Evolutionary conservation across 2,797 vertebrate species (phyloP), one percentile per base, ranked within the genome.

Genomic region (Aulostomus chinensis): DNA sequence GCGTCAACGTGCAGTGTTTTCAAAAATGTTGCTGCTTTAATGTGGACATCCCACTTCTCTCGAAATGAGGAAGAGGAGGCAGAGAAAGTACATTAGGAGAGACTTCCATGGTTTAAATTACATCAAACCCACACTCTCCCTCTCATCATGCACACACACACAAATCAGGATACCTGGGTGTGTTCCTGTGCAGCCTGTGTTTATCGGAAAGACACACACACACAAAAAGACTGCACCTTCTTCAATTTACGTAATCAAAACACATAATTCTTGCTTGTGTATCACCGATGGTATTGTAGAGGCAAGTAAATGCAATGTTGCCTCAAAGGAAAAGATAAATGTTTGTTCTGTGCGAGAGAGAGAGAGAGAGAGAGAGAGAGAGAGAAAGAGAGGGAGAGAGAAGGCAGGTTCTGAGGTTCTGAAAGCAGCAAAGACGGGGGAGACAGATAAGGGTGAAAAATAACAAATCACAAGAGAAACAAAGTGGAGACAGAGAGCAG

Each of bases 241-340:
- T 25, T 28, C 31, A 56, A 51, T 43, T 60, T 34, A 57, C 29
- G 25, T 40, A 33, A 66, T 70, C 42, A 54, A 26, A 58, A 68
- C 8, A 32, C 20, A 41, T 58, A 42, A 40, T 52, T 21, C 14
- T 55, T 66, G 39, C 40, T 42, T 31, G 30, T 25, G 50, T 58
- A 38, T 55, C 10, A 38, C 62, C 50, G 60, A 38, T 55, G 30
- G 3, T 36, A 56, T 63, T 41, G 4, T n/a, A 17, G 45, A 54
- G 17, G 24, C 26, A 50, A 29, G 63, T 37, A 63, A 61, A 64
- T 43, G 33, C 25, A 12, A 31, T 36, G 31, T 24, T 34, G 35
- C 34, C 58, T 50, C 32, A 12, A 31, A 47, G 29, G 30, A 48
- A 52, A 49, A 57, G 42, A 38, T 54, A 31, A 49, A 50, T 10